phyloP scores from a whole-genome alignment of 1,140 invertebrate species.

The Thalassaphorura encarpata region DNA sequence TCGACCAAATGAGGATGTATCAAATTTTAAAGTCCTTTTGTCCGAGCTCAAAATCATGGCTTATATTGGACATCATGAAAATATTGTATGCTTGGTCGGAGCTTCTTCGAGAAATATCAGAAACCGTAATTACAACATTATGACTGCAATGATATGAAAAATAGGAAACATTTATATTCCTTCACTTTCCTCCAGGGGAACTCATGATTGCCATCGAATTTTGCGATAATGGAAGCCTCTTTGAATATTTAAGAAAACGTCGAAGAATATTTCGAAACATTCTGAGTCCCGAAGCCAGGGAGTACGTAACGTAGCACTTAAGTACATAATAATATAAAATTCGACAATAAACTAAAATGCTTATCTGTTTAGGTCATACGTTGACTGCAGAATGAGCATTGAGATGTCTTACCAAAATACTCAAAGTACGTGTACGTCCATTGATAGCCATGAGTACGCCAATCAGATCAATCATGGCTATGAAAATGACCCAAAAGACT shows the following conservation, averaged over 20 bases:
- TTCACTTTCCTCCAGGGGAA: not conserved
- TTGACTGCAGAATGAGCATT: no score
- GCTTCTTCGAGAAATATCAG: constrained; percentile 20
- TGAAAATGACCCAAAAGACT: no score
- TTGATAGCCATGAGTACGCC: no score
- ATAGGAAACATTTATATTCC: not conserved
- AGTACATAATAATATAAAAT: no score
- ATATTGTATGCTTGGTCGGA: constrained; percentile 21
- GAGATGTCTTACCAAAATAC: no score
- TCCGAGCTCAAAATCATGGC: constrained; percentile 24
- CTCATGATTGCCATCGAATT: not conserved
- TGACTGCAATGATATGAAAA: not conserved
- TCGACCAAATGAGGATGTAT: not conserved
- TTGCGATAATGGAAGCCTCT: not conserved
- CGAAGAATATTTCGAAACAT: not conserved
- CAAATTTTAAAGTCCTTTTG: constrained; percentile 15
- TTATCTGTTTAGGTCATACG: no score
- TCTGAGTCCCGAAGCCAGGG: no score
- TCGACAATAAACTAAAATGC: no score
- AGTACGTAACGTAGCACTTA: no score
- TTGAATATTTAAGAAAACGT: not conserved
- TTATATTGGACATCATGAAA: constrained; percentile 13
- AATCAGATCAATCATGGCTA: no score
- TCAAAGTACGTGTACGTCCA: no score
- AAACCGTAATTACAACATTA: not conserved